Conservation (phyloP, 2,113 vertebrate species). For the Calypte anna region DNA sequence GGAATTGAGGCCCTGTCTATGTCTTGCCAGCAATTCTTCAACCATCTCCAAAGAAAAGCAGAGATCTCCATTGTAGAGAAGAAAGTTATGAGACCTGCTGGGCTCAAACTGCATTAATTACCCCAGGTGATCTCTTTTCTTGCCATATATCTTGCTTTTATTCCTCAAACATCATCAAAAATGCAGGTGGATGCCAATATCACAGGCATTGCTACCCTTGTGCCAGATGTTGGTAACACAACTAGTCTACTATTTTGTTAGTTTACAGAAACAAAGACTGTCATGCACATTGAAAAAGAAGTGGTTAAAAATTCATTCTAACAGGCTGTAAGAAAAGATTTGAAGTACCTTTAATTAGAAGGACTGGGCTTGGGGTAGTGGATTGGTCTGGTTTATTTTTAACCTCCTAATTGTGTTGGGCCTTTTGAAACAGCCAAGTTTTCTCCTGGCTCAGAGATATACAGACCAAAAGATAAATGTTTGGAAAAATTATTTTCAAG, state of each 20-base stretch:
- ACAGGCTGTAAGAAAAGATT: background rate
- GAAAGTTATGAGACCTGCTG: background rate
- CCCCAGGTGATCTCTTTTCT: background rate
- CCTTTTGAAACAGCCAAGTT: background rate
- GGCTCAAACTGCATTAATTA: background rate
- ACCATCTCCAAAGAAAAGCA: background rate
- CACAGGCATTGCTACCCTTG: background rate
- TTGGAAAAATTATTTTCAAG: background rate
- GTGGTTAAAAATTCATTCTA: background rate
- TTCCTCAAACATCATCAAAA: background rate
- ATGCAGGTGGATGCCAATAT: background rate
- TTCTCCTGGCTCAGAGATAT: background rate
- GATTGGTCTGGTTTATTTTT: background rate
- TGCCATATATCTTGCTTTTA: background rate
- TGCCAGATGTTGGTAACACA: background rate
- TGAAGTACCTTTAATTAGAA: background rate
- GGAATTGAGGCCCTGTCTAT: background rate
- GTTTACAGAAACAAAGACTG: background rate
- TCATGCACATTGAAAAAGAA: background rate
- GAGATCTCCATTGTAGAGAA: background rate
- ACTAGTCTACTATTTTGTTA: background rate
- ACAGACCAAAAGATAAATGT: background rate
- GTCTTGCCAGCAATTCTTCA: background rate
- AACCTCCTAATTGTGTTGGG: background rate
- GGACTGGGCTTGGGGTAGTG: fast-evolving